These are phyloP conservation scores for Paelopatides confundens DNA, from an alignment of 53 echinoderm and acorn worm genomes.

Conservation along the genomic window DNA sequence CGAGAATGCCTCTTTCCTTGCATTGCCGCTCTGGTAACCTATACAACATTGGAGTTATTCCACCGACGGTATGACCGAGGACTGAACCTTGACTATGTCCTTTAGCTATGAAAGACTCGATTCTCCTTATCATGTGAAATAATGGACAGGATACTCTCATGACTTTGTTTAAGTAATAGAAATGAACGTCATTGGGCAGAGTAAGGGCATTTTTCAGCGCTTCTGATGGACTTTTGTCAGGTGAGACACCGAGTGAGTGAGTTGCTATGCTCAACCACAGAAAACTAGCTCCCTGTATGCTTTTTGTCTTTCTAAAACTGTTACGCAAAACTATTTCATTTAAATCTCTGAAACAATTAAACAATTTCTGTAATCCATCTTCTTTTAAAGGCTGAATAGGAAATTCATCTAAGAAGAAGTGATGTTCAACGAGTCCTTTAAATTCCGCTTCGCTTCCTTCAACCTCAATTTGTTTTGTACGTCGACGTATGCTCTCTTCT, in stretches of 20 bases:
- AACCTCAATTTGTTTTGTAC: no score
- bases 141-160: neutral
- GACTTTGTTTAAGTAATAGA: neutral
- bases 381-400: slow-evolving; percentile 11
- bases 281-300: neutral
- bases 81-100: neutral
- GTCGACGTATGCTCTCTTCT: no score
- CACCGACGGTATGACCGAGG: neutral
- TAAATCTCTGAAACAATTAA: neutral
- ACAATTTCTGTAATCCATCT: neutral
- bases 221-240: neutral
- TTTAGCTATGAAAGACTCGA: slow-evolving; percentile 13
- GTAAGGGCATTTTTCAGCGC: neutral
- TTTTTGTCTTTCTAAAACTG: neutral
- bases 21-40: neutral
- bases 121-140: neutral
- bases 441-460: neutral
- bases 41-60: slow-evolving; percentile 5
- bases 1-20: neutral
- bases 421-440: neutral
- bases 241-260: slow-evolving; percentile 28
- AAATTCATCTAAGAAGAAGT: slow-evolving; percentile 44
- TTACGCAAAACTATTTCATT: neutral
- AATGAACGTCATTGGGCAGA: neutral
- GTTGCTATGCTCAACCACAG: slow-evolving; percentile 29